Evolutionary conservation across 1,140 invertebrate genomes (phyloP), one percentile per base, ranked within the genome.

Genomic region (Formica selysi): DNA sequence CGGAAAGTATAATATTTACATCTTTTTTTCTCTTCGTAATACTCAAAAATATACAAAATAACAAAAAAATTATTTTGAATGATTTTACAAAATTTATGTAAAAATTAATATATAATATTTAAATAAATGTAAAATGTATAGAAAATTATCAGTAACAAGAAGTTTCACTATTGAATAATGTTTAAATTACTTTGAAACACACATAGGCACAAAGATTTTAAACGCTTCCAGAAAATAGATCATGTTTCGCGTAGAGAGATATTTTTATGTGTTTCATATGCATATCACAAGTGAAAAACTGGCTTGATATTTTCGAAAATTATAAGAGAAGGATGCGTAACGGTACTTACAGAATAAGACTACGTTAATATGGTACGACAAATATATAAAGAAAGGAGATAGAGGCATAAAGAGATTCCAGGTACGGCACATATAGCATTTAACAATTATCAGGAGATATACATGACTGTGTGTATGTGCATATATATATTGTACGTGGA

Each of bases 371-470:
- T 54, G 61, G n/a, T 86, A 89, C 88, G 78, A 89, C 88, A 89
- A 57, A 86, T 88, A 89, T 88, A 85, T 76, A 89, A 85, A 88
- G 71, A 84, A 81, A 62, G 83, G 73, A 80, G 67, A 71, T 76
- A 83, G 76, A 89, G 87, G 80, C 87, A 86, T 65, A 80, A 85
- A 89, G 78, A 89, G 88, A 89, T 76, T 86, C 54, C 83, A 89
- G 76, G 54, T 89, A 87, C 73, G 87, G 71, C 88, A 89, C 87
- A 89, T 64, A 64, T 67, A 89, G 87, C 88, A 70, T 70, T 89
- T 89, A 85, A 89, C 87, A 88, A n/a, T 89, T 85, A 89, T 80
- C 83, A 88, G 85, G 79, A 89, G 78, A 84, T 89, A 32, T 76
- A 81, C 83, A 65, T 80, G 41, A 88, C 74, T 57, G 51, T 76